phyloP scores from a whole-genome alignment of 1,140 invertebrate species.

The Adoxophyes honmai region DNA sequence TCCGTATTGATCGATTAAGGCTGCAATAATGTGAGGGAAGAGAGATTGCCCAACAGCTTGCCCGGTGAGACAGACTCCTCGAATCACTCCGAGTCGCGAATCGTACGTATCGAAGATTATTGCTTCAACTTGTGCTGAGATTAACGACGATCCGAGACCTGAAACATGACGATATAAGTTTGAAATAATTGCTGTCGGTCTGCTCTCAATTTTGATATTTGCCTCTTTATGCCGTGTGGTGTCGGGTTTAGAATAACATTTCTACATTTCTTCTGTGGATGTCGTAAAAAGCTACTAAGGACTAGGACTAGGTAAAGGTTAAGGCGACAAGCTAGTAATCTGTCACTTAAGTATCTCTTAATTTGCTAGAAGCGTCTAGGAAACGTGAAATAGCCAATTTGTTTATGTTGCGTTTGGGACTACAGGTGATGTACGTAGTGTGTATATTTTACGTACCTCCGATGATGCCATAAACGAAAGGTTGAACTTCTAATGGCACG shows the following conservation, averaged over 20 bases:
- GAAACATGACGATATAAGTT: constrained; percentile 34
- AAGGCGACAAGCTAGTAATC: no score
- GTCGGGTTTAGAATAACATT: no score
- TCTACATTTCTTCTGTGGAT: no score
- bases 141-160: constrained; percentile 68
- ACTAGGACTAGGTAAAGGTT: no score
- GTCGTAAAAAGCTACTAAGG: no score
- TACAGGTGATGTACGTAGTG: background rate
- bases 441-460: constrained; percentile 41
- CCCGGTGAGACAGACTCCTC: constrained; percentile 53
- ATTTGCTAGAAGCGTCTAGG: no score
- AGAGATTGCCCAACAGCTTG: constrained; percentile 64
- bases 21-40: constrained; percentile 65
- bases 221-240: no score
- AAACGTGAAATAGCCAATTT: no score
- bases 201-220: no score
- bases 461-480: constrained; percentile 54
- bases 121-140: constrained; percentile 68
- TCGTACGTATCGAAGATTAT: constrained; percentile 69
- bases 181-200: background rate
- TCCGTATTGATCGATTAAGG: constrained; percentile 60
- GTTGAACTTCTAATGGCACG: constrained; percentile 41
- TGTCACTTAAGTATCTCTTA: no score
- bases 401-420: no score
- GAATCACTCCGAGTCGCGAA: constrained; percentile 46